phyloP scores from a whole-genome alignment of 2,113 vertebrate species.

The Mixornis gularis region DNA sequence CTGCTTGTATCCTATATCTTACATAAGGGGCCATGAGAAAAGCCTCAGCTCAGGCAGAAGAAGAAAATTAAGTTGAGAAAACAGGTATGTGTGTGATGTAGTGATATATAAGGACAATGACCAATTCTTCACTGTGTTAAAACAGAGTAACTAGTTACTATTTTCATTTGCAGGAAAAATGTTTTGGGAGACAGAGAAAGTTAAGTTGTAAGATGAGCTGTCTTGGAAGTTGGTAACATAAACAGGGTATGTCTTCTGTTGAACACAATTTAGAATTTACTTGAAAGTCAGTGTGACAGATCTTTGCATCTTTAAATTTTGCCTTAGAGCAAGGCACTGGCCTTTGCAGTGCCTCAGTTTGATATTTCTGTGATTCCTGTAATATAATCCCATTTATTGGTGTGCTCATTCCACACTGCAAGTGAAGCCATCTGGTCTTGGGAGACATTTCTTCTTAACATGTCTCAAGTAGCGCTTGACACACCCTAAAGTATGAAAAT shows the following conservation, averaged over 20 bases:
- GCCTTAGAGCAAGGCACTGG: not conserved
- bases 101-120: not conserved
- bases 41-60: not conserved
- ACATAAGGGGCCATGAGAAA: not conserved
- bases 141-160: not conserved
- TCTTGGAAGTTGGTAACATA: not conserved
- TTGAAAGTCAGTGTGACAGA: not conserved
- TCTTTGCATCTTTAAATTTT: not conserved
- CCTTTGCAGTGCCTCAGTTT: not conserved
- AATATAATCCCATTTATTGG: not conserved
- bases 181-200: not conserved
- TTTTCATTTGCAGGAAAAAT: not conserved
- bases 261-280: not conserved
- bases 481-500: not conserved
- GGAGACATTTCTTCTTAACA: not conserved
- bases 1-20: not conserved
- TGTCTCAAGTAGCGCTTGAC: not conserved
- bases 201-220: not conserved
- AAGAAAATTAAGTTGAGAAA: not conserved
- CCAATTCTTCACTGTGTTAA: not conserved
- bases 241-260: not conserved
- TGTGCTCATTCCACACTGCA: not conserved
- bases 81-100: not conserved
- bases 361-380: not conserved
- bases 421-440: not conserved